Evolutionary conservation across 2,888 invertebrate genomes (phyloP).

Genomic region (Syritta pipiens): DNA sequence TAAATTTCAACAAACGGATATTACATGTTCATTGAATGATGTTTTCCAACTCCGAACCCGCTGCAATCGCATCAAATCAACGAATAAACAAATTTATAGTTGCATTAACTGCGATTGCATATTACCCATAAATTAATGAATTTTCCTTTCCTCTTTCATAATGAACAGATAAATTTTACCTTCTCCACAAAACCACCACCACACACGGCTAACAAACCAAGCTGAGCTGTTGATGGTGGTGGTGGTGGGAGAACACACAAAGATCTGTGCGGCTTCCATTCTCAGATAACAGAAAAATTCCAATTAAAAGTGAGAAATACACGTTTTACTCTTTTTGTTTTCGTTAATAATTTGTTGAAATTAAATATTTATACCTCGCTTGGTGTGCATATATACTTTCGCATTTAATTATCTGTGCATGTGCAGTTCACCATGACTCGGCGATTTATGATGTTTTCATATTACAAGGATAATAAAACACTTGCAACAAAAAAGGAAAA

Average conservation of each 20-base stretch:
- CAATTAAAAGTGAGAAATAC: slow-evolving; percentile 28
- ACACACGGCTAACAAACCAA: too few species aligned
- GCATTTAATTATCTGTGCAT: slow-evolving; percentile 24
- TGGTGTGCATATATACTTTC: slow-evolving; percentile 4
- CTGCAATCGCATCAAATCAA: slow-evolving; percentile 13
- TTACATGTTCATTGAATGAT: background rate
- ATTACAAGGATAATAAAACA: slow-evolving; percentile 2
- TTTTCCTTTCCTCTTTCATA: background rate
- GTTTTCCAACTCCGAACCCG: background rate
- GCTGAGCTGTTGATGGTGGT: too few species aligned
- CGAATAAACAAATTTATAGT: slow-evolving; percentile 17
- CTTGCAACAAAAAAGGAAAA: background rate
- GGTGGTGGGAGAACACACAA: background rate
- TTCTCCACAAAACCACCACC: too few species aligned
- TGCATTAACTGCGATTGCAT: slow-evolving; percentile 41
- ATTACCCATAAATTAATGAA: slow-evolving; percentile 26
- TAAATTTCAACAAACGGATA: too few species aligned
- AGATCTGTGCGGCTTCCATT: background rate
- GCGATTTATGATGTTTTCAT: slow-evolving; percentile 13
- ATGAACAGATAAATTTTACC: slow-evolving; percentile 33
- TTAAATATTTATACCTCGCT: slow-evolving; percentile 33
- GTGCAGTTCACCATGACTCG: background rate
- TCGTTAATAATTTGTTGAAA: slow-evolving; percentile 24
- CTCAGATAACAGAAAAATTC: slow-evolving; percentile 30
- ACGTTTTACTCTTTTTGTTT: slow-evolving; percentile 5